Conservation (phyloP, 2,888 invertebrate genomes). For the Drosophila affinis region DNA sequence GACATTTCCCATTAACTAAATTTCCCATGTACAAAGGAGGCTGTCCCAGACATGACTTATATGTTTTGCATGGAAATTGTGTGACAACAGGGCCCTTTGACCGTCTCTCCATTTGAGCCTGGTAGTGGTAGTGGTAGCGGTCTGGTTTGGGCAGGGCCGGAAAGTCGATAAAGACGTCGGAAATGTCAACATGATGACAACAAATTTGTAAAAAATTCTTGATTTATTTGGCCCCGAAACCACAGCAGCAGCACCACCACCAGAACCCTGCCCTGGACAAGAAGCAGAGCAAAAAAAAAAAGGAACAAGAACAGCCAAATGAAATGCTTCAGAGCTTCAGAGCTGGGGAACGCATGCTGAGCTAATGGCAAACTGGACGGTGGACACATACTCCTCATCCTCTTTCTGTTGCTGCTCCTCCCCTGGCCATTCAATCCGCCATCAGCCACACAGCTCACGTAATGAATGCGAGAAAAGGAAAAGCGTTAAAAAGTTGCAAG, state of each 20-base stretch:
- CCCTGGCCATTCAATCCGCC: slow-evolving; percentile 29
- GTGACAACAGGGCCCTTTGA: slow-evolving; percentile 37
- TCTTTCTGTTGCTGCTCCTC: not conserved
- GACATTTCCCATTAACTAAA: slow-evolving; percentile 47
- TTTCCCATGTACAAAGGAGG: slow-evolving; percentile 7
- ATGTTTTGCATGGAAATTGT: slow-evolving; percentile 43
- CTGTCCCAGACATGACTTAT: slow-evolving; percentile 40
- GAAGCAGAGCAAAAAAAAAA: slow-evolving; percentile 4
- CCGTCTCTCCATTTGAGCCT: slow-evolving; percentile 2
- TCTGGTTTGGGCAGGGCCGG: slow-evolving; percentile 10
- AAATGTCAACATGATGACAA: slow-evolving; percentile 79
- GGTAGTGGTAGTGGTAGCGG: not conserved
- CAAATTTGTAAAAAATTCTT: slow-evolving; percentile 79
- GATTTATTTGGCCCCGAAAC: slow-evolving; percentile 65
- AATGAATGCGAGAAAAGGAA: slow-evolving; percentile 70
- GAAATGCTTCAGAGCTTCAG: slow-evolving; percentile 54
- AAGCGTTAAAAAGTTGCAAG: slow-evolving; percentile 58
- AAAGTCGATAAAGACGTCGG: slow-evolving; percentile 70
- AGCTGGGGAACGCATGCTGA: slow-evolving; percentile 50
- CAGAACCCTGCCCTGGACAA: slow-evolving; percentile 2
- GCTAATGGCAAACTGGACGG: slow-evolving; percentile 57
- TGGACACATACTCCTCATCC: slow-evolving; percentile 10
- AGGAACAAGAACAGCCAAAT: slow-evolving; percentile 55
- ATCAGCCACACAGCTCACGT: slow-evolving; percentile 70
- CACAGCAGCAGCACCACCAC: slow-evolving; percentile 31